Evolutionary conservation across 2,888 invertebrate genomes (phyloP), one percentile per base, ranked within the genome.

Genomic region (Lasiommata megera): DNA sequence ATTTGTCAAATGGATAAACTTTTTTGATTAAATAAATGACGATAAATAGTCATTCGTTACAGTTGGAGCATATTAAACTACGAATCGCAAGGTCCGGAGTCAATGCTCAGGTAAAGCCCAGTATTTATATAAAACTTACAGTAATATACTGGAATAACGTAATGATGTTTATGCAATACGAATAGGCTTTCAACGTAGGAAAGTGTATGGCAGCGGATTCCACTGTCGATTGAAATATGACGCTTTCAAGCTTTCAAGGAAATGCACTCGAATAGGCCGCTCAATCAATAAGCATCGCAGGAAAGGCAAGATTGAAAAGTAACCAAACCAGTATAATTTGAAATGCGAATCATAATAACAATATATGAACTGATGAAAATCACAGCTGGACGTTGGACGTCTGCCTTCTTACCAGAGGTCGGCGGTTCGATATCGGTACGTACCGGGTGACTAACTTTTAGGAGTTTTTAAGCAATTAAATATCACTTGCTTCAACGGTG

Each of bases 191-290:
- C 23, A 34, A 34, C 34, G 23, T 17, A 18, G 11, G 18, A 40
- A 43, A 43, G 23, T 12, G 23, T 28, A 23, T n/a, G n/a, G 43
- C n/a, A 7, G 43, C 7, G 43, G 43, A 23, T 6, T 23, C 28
- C 23, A 23, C 23, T 28, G 7, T n/a, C 23, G 43, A 28, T 28
- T 23, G 23, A 44, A 54, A 52, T 31, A 52, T 41, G 8, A 31
- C 12, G 43, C 12, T 43, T 52, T 18, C n/a, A 28, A 37, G 56
- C 44, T 41, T 56, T 56, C 40, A 60, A 60, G 47, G 46, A 52
- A 52, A 56, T 60, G 56, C 58, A 55, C 51, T 59, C 37, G 23
- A 17, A 50, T 31, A 28, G 36, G 40, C 8, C 16, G 34, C 11
- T 34, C 34, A n/a, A 9, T 28, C 23, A 12, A 12, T 23, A 23